phyloP scores from a whole-genome alignment of 2,797 vertebrate species.

The Sebastes umbrosus region DNA sequence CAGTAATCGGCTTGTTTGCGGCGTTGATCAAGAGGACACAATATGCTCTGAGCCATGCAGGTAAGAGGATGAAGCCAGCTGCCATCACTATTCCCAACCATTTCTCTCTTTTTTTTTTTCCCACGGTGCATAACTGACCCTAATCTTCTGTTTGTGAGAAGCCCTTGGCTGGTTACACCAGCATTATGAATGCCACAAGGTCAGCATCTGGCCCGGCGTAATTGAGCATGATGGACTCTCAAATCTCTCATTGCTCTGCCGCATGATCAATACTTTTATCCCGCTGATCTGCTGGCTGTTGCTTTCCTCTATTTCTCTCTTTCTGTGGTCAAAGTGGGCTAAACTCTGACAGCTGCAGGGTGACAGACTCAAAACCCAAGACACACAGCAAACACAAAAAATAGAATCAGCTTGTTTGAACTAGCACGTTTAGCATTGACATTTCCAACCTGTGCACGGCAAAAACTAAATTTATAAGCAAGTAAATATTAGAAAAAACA shows the following conservation, averaged over 20 bases:
- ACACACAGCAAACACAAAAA: background rate
- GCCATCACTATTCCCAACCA: background rate
- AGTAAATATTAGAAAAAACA: no score
- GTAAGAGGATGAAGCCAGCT: constrained; percentile 43
- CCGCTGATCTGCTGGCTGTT: constrained; percentile 32
- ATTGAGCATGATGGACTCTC: constrained; percentile 53
- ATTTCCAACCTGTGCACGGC: background rate
- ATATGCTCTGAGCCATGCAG: background rate
- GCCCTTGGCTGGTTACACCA: constrained; percentile 20
- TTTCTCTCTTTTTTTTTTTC: background rate
- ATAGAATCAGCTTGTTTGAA: background rate
- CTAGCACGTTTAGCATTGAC: background rate
- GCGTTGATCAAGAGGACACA: constrained; percentile 20
- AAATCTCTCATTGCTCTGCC: constrained; percentile 31
- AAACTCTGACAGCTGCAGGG: constrained; percentile 23
- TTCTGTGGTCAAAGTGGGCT: constrained; percentile 19
- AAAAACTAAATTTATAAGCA: background rate
- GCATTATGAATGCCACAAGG: constrained; percentile 45
- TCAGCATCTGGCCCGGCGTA: constrained; percentile 58
- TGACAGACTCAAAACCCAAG: constrained; percentile 2
- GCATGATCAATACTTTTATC: constrained; percentile 58
- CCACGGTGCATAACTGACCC: constrained; percentile 59
- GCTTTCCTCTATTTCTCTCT: background rate
- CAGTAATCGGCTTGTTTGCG: constrained; percentile 25
- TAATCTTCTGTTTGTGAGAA: constrained; percentile 63